Evolutionary conservation across 2,888 invertebrate species (phyloP).

Genomic region (Schizotus pectinicornis): DNA sequence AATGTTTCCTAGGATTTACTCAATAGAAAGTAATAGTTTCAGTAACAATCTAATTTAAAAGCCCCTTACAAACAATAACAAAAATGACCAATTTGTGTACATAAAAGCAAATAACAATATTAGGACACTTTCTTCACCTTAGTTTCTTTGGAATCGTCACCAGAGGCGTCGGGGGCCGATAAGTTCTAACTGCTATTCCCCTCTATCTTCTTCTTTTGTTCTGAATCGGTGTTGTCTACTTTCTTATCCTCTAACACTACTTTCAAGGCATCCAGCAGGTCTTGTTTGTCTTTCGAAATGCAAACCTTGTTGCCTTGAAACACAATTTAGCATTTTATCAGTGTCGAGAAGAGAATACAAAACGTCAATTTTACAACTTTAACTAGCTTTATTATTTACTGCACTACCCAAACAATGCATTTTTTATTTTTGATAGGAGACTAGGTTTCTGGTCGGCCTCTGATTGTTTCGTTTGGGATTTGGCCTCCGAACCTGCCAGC

Average conservation of each 20-base stretch:
- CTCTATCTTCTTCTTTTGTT: too few species aligned
- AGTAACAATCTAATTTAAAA: too few species aligned
- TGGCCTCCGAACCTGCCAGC: conserved; percentile 60
- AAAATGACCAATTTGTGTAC: too few species aligned
- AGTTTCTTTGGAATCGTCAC: too few species aligned
- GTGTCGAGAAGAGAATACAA: too few species aligned
- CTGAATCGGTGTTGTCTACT: conserved; percentile 3
- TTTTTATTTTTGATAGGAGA: conserved; percentile 65
- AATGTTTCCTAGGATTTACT: too few species aligned
- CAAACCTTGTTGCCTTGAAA: conserved; percentile 70
- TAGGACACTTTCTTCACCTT: too few species aligned
- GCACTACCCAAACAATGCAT: conserved; percentile 65
- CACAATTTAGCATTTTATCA: conserved; percentile 25
- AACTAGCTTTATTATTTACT: conserved; percentile 10
- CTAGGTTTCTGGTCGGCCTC: conserved; percentile 58
- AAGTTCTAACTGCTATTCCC: too few species aligned
- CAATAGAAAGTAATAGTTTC: too few species aligned
- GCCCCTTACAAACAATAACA: too few species aligned
- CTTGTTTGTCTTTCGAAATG: conserved; percentile 63
- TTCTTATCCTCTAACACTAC: conserved; percentile 60
- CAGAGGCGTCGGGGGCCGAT: too few species aligned
- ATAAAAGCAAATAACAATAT: too few species aligned
- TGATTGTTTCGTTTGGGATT: conserved; percentile 59
- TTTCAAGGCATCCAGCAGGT: conserved; percentile 67
- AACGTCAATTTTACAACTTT: conserved; percentile 1